Evolutionary conservation across 2,797 vertebrate species (phyloP), one percentile per base, ranked within the genome.

Genomic region (Netta rufina): DNA sequence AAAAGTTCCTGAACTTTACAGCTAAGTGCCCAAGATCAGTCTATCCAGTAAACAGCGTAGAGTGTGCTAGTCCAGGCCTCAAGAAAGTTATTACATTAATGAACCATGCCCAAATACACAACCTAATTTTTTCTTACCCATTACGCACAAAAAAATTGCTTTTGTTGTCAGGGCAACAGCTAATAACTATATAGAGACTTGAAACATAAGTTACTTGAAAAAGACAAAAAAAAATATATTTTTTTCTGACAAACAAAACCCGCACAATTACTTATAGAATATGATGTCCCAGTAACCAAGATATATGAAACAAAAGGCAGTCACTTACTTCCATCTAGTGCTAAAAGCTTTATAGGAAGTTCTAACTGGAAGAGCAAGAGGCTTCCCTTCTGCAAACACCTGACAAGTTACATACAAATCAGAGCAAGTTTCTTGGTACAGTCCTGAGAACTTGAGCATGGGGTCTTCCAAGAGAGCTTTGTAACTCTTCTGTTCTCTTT

Each of bases 341-440:
- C 99, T 99, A 97, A 99, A 99, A 4, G 99, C 99, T 96, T 99
- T 99, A 97, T 99, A 99, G 4, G 99, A 99, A 27, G 99, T 99
- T 95, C 99, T 99, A 69, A 99, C 99, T 0, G 99, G 99, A 76
- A 99, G 98, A 10, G 99, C 99, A 19, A 99, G 98, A 60, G 99
- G 99, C 32, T 99, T 99, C 19, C 99, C 99, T 96, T 99, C 99
- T 22, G 99, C 99, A 92, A 99, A 99, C 96, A 99, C 99, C 97
- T 99, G 99, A 95, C 99, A 99, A 74, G 99, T 99, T 77, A 99
- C 99, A 43, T 99, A 99, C 39, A 99, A 98, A 95, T 99, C 99
- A 0, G 99, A 99, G 96, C 99, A 99, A 57, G 98, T 98, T 87
- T 99, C 99, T 94, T 99, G 99, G 96, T 99, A 99, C 19, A 99